Conservation (phyloP, 2,113 vertebrate species). For the Cephalopholis sonnerati region DNA sequence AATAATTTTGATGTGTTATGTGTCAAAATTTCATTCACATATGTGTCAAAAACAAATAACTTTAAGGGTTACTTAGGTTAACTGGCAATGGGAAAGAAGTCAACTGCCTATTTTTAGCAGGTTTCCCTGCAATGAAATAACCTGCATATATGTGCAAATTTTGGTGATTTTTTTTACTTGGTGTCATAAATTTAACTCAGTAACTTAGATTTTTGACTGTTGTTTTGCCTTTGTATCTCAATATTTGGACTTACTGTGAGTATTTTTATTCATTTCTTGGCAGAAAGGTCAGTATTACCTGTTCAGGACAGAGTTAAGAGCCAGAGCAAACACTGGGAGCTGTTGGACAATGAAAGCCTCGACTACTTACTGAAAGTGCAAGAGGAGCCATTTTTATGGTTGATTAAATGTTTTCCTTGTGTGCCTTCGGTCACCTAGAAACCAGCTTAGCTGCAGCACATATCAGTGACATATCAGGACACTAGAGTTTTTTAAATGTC, state of each 20-base stretch:
- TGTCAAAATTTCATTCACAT: too few relatives aligned
- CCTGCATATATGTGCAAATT: too few relatives aligned
- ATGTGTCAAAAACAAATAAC: too few relatives aligned
- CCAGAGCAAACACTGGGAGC: slow-evolving; percentile 22
- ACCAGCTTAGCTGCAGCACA: slow-evolving; percentile 12
- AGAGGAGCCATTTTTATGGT: neutral
- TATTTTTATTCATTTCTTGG: neutral
- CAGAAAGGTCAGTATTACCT: neutral
- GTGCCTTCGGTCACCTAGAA: slow-evolving; percentile 42
- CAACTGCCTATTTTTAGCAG: too few relatives aligned
- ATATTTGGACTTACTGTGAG: neutral
- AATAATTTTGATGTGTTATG: too few relatives aligned
- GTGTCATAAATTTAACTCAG: too few relatives aligned
- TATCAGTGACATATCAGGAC: slow-evolving; percentile 16
- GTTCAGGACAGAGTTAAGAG: slow-evolving; percentile 15
- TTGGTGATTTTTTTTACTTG: too few relatives aligned
- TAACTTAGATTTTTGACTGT: neutral
- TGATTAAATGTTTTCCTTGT: slow-evolving; percentile 37
- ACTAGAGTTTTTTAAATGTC: neutral
- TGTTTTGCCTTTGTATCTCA: neutral
- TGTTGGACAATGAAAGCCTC: neutral
- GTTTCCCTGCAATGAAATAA: too few relatives aligned
- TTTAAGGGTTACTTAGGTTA: too few relatives aligned
- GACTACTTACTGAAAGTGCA: slow-evolving; percentile 8
- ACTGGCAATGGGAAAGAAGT: too few relatives aligned